A percentile compares a stretch with the other conserved stretches of the same genome.
These are phyloP conservation scores for Protobothrops flavoviridis DNA, from an alignment of 2,113 vertebrate species.

Conservation along the genomic window DNA sequence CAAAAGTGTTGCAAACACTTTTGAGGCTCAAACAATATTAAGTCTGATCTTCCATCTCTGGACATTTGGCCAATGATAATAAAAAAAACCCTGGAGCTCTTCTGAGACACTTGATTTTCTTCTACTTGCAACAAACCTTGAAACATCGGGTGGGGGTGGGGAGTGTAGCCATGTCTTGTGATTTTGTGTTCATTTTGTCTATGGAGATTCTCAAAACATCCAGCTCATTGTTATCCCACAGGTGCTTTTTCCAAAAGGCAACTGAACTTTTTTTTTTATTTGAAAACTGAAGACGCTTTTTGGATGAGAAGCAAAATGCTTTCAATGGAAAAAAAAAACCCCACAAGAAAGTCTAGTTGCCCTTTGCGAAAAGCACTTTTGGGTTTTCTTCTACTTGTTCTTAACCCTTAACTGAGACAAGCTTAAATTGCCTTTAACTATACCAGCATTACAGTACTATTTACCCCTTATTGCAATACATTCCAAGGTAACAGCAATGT, in stretches of 20 bases:
- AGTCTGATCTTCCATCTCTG: too few relatives aligned
- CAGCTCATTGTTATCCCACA: neutral
- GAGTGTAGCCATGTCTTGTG: neutral
- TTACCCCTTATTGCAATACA: neutral
- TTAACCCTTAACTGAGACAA: neutral
- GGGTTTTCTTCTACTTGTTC: neutral
- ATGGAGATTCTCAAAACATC: neutral
- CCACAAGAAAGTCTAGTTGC: too few relatives aligned
- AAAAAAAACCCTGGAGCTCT: too few relatives aligned
- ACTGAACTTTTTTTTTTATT: neutral
- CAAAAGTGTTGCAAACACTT: too few relatives aligned
- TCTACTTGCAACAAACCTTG: too few relatives aligned
- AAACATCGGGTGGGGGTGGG: neutral
- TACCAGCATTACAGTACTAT: neutral
- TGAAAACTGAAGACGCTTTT: neutral
- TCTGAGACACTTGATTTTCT: too few relatives aligned
- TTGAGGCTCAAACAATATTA: too few relatives aligned
- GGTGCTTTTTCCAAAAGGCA: neutral
- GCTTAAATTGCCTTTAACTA: neutral
- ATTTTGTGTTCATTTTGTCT: neutral
- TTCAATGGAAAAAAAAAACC: too few relatives aligned
- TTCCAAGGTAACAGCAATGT: neutral
- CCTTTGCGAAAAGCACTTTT: too few relatives aligned
- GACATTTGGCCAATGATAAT: too few relatives aligned
- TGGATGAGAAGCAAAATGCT: neutral